phyloP scores from a whole-genome alignment of 1,140 invertebrate species.

The Onthophagus taurus region DNA sequence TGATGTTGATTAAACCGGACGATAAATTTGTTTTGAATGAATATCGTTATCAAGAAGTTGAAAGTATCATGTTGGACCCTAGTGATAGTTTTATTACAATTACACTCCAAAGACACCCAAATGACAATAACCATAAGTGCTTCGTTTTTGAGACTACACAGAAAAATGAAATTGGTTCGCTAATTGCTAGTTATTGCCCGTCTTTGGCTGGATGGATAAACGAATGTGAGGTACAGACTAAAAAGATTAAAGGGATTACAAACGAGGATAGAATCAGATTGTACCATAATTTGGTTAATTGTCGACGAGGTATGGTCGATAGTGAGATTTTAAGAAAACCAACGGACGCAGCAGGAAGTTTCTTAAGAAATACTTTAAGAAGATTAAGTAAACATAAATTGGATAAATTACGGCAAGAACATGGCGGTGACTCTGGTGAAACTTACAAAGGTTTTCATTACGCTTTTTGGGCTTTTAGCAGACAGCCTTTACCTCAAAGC shows the following conservation, averaged over 20 bases:
- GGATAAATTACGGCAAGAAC: conserved; percentile 74
- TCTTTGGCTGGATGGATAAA: conserved; percentile 75
- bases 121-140: conserved; percentile 66
- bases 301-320: conserved; percentile 73
- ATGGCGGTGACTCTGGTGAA: conserved; percentile 66
- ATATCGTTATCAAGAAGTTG: conserved; percentile 79
- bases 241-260: conserved; percentile 53
- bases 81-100: conserved; percentile 88
- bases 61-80: conserved; percentile 84
- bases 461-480: conserved; percentile 84
- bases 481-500: conserved; percentile 67
- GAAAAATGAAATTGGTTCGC: conserved; percentile 83
- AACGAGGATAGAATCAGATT: conserved; percentile 73
- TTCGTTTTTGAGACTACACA: conserved; percentile 88
- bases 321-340: conserved; percentile 72
- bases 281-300: conserved; percentile 72
- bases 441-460: conserved; percentile 80
- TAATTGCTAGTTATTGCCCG: conserved; percentile 87
- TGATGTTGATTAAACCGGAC: conserved; percentile 78
- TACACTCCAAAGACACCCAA: conserved; percentile 53
- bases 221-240: conserved; percentile 63
- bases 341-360: conserved; percentile 63
- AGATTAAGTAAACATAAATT: conserved; percentile 79
- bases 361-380: conserved; percentile 78
- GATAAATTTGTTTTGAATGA: conserved; percentile 85